Percentiles rank a stretch among this genome's conserved stretches.
Evolutionary conservation across 2,797 vertebrate species (phyloP).

Genomic region (Pseudopleuronectes americanus): DNA sequence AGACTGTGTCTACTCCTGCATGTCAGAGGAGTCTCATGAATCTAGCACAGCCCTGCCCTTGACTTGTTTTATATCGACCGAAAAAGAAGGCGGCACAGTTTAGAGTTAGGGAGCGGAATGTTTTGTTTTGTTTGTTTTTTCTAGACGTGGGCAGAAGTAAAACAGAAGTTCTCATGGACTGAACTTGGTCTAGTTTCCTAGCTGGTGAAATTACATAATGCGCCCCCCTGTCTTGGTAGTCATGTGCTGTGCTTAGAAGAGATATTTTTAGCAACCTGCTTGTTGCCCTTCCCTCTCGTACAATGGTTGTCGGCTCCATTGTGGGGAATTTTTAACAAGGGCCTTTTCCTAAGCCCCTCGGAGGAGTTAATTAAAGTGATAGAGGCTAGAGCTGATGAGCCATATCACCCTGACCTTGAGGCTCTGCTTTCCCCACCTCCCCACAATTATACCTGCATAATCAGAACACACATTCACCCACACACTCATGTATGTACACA

Average conservation of each 20-base stretch:
- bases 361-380: constrained; percentile 91
- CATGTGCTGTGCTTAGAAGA: constrained; percentile 64
- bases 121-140: neutral
- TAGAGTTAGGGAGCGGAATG: constrained; percentile 11
- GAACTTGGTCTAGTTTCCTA: constrained; percentile 63
- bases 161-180: constrained; percentile 43
- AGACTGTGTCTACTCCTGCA: constrained; percentile 26
- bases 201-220: constrained; percentile 76
- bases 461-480: constrained; percentile 66
- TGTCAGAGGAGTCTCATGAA: constrained; percentile 43
- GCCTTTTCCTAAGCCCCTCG: constrained; percentile 84
- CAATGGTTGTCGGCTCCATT: constrained; percentile 79
- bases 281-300: constrained; percentile 76
- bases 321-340: constrained; percentile 85
- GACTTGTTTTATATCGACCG: constrained; percentile 29
- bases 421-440: constrained; percentile 76
- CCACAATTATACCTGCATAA: constrained; percentile 87
- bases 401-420: constrained; percentile 86
- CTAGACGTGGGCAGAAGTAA: constrained; percentile 28
- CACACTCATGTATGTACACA: constrained; percentile 19
- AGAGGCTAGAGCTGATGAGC: constrained; percentile 86
- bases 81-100: constrained; percentile 24
- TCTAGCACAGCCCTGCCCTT: constrained; percentile 29
- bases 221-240: constrained; percentile 62
- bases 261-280: constrained; percentile 80